These are phyloP conservation scores for Macroramphosus scolopax DNA, from an alignment of 2,797 vertebrate genomes.

Conservation along the genomic window DNA sequence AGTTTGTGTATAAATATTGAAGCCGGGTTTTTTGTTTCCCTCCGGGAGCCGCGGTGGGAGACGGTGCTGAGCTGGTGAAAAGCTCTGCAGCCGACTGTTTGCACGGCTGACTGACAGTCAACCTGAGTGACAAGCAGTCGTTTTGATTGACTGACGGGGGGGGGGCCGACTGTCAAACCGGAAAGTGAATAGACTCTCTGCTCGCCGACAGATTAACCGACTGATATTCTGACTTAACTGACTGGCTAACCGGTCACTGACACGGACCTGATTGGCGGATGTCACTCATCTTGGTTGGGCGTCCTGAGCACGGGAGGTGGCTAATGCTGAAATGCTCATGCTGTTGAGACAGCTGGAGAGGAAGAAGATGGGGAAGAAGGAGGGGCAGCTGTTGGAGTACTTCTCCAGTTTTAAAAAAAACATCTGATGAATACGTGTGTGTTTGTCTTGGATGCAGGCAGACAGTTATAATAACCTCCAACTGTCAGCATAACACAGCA, in stretches of 20 bases:
- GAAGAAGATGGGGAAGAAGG: background rate
- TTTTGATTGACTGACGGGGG: conserved; percentile 19
- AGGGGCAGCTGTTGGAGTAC: no score
- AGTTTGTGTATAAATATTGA: no score
- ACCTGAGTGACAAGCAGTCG: no score
- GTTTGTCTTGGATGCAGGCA: conserved; percentile 21
- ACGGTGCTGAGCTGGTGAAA: conserved; percentile 7
- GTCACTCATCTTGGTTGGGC: conserved; percentile 47
- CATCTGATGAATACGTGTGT: conserved; percentile 21
- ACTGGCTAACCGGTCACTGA: conserved; percentile 32
- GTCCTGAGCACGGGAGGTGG: conserved; percentile 27
- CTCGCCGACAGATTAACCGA: conserved; percentile 35
- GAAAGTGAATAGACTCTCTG: conserved; percentile 9
- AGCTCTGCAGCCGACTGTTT: no score
- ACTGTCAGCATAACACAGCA: conserved; percentile 41
- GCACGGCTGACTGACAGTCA: no score
- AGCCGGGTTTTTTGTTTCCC: no score
- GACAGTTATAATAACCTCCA: conserved; percentile 52
- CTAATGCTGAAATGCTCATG: conserved; percentile 7
- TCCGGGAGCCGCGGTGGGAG: no score
- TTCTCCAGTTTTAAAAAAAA: no score
- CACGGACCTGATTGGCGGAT: conserved; percentile 48
- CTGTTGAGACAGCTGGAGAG: conserved; percentile 28
- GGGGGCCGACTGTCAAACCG: conserved; percentile 17
- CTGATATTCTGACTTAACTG: conserved; percentile 47